A percentile compares a stretch with the other conserved stretches of the same genome.
Evolutionary conservation across 2,113 vertebrate genomes (phyloP).

Genomic region (Hyperopisus bebe): DNA sequence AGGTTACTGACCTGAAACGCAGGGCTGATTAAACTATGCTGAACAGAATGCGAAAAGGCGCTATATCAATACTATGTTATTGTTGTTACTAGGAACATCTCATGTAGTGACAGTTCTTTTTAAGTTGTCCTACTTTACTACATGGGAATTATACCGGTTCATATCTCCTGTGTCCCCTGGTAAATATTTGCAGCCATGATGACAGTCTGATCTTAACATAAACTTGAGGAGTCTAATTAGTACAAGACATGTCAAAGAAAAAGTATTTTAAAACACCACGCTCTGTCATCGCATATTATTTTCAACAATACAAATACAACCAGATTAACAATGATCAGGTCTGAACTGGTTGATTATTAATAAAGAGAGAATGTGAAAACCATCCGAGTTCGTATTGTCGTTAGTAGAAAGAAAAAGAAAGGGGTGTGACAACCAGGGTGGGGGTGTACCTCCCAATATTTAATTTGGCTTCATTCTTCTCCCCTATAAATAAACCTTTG

Average conservation of each 20-base stretch:
- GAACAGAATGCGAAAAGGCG: not conserved
- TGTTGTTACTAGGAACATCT: not conserved
- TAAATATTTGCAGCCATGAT: not conserved
- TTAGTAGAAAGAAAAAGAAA: not conserved
- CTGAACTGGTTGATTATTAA: not conserved
- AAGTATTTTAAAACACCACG: not conserved
- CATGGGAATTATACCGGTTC: not conserved
- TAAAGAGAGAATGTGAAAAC: not conserved
- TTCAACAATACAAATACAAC: not conserved
- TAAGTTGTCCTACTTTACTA: not conserved
- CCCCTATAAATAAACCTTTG: not conserved
- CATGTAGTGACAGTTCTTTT: not conserved
- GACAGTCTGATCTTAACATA: not conserved
- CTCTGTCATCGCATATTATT: not conserved
- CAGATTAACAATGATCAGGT: not conserved
- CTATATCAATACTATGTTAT: not conserved
- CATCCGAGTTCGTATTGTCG: not conserved
- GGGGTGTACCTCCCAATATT: not conserved
- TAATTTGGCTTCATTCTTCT: not conserved
- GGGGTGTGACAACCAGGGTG: not conserved
- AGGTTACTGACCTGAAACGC: not conserved
- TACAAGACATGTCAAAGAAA: not conserved
- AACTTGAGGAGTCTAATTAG: not conserved
- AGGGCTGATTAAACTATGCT: not conserved
- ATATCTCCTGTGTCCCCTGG: not conserved